These are phyloP conservation scores for Drosophila longiperda DNA, from an alignment of 2,888 invertebrate species.

Conservation along the genomic window DNA sequence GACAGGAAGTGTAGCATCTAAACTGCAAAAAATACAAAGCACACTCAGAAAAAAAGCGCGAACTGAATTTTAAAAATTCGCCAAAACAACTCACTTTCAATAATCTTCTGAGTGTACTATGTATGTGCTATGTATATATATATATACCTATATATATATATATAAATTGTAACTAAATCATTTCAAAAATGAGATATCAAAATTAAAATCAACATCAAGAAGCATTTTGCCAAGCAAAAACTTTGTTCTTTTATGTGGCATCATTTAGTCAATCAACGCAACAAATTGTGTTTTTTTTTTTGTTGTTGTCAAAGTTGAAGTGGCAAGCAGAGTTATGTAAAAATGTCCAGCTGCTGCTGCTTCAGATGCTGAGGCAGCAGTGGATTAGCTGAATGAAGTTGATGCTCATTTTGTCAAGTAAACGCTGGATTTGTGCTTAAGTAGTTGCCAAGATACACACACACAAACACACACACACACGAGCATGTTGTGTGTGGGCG, in stretches of 20 bases:
- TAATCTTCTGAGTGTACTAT: not conserved
- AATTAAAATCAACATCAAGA: not conserved
- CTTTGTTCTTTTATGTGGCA: constrained; percentile 9
- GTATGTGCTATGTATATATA: not conserved
- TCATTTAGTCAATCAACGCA: constrained; percentile 14
- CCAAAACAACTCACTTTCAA: too few species aligned
- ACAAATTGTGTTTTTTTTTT: not conserved
- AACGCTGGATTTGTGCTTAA: constrained; percentile 37
- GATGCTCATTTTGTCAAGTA: constrained; percentile 39
- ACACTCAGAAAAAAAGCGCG: not conserved
- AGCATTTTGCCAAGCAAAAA: not conserved
- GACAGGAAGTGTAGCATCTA: not conserved
- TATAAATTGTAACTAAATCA: not conserved
- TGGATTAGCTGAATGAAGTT: constrained; percentile 46
- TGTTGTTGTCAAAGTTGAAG: constrained; percentile 1
- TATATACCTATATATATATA: not conserved
- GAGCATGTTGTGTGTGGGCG: constrained; percentile 9
- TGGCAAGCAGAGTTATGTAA: not conserved
- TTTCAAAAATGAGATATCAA: not conserved
- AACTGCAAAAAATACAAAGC: too few species aligned
- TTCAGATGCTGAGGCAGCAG: constrained; percentile 10
- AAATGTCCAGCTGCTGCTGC: constrained; percentile 18
- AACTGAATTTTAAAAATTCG: not conserved
- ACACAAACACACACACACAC: not conserved
- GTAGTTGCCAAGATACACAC: constrained; percentile 20